Evolutionary conservation across 2,113 vertebrate species (phyloP), one percentile per base, ranked within the genome.

Genomic region (Barnardius zonarius): DNA sequence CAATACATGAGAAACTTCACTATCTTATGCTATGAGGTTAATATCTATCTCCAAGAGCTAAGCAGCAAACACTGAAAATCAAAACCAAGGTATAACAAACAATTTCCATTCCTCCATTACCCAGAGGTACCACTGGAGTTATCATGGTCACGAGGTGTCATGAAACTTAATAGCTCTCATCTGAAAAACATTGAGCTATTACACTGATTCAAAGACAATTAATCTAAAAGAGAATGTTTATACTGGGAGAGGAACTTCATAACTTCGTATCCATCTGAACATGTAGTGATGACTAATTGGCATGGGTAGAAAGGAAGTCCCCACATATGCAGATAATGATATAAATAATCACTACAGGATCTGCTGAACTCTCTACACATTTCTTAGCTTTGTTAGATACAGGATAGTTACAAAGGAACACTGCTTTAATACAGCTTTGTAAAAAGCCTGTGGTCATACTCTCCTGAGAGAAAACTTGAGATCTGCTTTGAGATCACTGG

Each of bases 401-500:
- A 51, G 44, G 24, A 35, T 59, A 52, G 28, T 6, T 27, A 64
- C 4, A 17, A 41, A 22, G 33, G 13, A 89, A 18, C 28, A 13
- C 59, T 92, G 72, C 28, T 55, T 46, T 55, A 6, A 64, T 8
- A 11, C 35, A 80, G 13, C 1, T 8, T 30, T 51, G 25, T 25
- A 5, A 83, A 80, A 90, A 54, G 20, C 13, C 28, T 8, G 3
- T 23, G 24, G 39, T 41, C 46, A 17, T 59, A 20, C 44, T 46
- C 23, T 48, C 30, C 63, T n/a, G 9, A 27, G 52, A 43, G 8
- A 46, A 41, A 66, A 16, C 17, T 49, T 46, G 63, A 70, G 68
- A 14, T 57, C 41, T 20, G 4, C 41, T 28, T 35, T 0, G 3
- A 64, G 33, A 41, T 30, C 24, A 1, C 16, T 7, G 33, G 7